Percentiles rank a stretch among this genome's conserved stretches.
phyloP scores from a whole-genome alignment of 2,888 invertebrate genomes.

The Caradrina clavipalpis region DNA sequence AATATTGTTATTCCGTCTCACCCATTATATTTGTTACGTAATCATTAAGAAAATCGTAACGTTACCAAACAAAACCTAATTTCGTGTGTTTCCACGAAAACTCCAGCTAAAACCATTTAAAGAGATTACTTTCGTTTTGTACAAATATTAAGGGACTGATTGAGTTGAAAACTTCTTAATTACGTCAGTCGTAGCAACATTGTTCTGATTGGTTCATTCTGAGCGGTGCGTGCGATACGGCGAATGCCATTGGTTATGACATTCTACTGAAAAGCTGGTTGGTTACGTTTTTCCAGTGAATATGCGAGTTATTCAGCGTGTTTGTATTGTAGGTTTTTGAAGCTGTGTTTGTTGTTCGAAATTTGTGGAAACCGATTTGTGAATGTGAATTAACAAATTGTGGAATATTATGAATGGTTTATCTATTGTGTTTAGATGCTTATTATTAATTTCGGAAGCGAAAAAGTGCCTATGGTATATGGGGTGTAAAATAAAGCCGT shows the following conservation, averaged over 20 bases:
- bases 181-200: slow-evolving; percentile 65
- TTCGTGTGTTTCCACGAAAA: slow-evolving; percentile 61
- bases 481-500: no score
- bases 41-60: slow-evolving; percentile 11
- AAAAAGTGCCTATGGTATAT: no score
- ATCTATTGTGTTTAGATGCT: neutral
- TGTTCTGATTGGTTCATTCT: slow-evolving; percentile 61
- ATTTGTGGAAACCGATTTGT: slow-evolving; percentile 24
- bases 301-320: slow-evolving; percentile 29
- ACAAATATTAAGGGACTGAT: slow-evolving; percentile 80
- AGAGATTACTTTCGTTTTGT: slow-evolving; percentile 81
- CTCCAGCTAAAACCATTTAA: slow-evolving; percentile 74
- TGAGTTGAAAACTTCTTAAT: slow-evolving; percentile 82
- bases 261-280: slow-evolving; percentile 34
- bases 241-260: slow-evolving; percentile 44
- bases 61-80: slow-evolving; percentile 32
- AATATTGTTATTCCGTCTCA: neutral
- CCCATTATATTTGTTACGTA: neutral
- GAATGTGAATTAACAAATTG: no score
- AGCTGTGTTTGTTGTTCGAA: slow-evolving; percentile 17
- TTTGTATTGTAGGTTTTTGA: slow-evolving; percentile 18
- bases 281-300: slow-evolving; percentile 30
- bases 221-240: slow-evolving; percentile 51
- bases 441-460: no score
- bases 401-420: neutral